Evolutionary conservation across 2,797 vertebrate genomes (phyloP).

Genomic region (Sebastes kiyomatsui): DNA sequence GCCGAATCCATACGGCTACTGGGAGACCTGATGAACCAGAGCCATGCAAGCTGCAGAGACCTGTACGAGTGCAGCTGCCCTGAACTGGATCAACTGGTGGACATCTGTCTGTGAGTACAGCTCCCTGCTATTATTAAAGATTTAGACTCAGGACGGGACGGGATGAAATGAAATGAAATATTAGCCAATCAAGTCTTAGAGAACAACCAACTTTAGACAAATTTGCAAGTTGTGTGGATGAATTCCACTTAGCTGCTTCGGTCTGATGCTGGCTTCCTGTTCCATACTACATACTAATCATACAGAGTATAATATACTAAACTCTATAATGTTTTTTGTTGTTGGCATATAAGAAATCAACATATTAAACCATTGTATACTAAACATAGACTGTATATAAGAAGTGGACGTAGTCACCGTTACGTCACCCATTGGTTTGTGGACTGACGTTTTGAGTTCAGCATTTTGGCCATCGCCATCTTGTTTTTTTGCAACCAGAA

Average conservation of each 20-base stretch:
- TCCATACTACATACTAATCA: not conserved
- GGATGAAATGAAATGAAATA: not conserved
- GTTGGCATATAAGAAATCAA: not conserved
- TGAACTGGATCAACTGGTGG: constrained; percentile 93
- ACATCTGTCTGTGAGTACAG: constrained; percentile 89
- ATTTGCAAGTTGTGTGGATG: not conserved
- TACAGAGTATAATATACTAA: not conserved
- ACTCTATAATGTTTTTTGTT: not conserved
- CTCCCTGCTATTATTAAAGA: not conserved
- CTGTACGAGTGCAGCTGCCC: constrained; percentile 96
- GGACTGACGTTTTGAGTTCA: too few relatives aligned
- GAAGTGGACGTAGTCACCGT: too few relatives aligned
- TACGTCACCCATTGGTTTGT: too few relatives aligned
- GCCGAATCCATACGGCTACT: constrained; percentile 82
- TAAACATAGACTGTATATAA: not conserved
- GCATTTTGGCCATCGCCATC: too few relatives aligned
- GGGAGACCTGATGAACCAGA: constrained; percentile 95
- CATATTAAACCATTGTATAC: not conserved
- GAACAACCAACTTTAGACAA: not conserved
- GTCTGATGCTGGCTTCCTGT: not conserved
- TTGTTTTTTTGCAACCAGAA: too few relatives aligned
- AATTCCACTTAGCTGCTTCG: not conserved
- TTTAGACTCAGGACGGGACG: not conserved
- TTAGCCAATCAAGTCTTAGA: not conserved
- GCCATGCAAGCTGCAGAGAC: constrained; percentile 93